Base-by-base conservation (phyloP, 2,113 vertebrate species). In the Crotalus viridis region DNA sequence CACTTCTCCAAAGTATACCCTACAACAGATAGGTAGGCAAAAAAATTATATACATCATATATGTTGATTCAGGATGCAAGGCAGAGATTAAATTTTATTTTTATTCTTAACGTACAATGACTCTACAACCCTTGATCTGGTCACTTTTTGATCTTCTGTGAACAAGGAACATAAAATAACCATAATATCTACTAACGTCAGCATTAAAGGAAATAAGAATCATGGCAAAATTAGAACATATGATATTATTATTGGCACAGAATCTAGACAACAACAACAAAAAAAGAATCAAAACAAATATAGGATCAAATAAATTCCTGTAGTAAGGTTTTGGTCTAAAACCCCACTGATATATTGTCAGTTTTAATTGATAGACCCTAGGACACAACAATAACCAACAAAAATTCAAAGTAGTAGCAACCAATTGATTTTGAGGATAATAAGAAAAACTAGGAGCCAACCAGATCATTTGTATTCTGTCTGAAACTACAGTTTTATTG, bases 1-100 rank as follows among this genome's bases (percentile, higher is more conserved):
- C n/a, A 99, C 99, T 97, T 99, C 99, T 28, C 99, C 99, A 95
- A 99, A 99, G 97, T 99, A 99, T 97, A 99, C 99, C 97, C 99
- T 99, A 94, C n/a, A 94, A 55, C 22, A 93, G 97, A 4, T 96
- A 1, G 87, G 33, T 4, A 43, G 90, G 93, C 91, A 94, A 87
- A 94, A 21, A 59, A 48, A 88, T 88, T 93, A 39, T 24, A 28
- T 15, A 52, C 1, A 1, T 88, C 39, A 86, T 6, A 89, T 54
- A 57, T 43, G 24, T 33, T 94, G 8, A 26, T 86, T 0, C 0
- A 2, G 9, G n/a, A 39, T 5, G 81, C 6, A 61, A 54, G 51
- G n/a, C 17, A 88, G 52, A 52, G 90, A 33, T 28, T 39, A 90
- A 90, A 12, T 91, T 87, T 90, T 39, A 90, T 92, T 91, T 91